Evolutionary conservation across 2,797 vertebrate species (phyloP), one percentile per base, ranked within the genome.

Genomic region (Chelon auratus): DNA sequence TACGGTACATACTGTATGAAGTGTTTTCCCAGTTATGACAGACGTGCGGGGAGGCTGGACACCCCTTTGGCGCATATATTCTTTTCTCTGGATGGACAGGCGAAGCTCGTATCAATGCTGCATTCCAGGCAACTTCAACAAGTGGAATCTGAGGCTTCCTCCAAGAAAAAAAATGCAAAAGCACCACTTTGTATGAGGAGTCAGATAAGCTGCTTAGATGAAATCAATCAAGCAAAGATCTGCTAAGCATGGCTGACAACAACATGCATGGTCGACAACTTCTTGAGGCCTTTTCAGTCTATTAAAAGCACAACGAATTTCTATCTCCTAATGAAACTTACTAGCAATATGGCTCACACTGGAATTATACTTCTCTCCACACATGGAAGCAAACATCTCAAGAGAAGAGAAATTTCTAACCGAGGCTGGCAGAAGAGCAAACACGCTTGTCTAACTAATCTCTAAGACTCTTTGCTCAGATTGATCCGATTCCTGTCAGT

Each of bases 11-110:
- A 81, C 78, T 33, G 30, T 33, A 33, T 33, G 78, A 68, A 83
- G 66, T 71, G 69, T 83, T 81, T 78, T 76, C 72, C 17, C 40
- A 22, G 65, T 63, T 60, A 20, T 56, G 67, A 81, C 63, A 73
- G 71, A 62, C 30, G 14, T 53, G 69, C 48, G 51, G 59, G 72
- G 68, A 78, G 76, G 75, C 75, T 4, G 51, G 61, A 79, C 63
- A 18, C 59, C 56, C 51, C 54, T 79, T 48, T 79, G 77, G 79
- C 77, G 61, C 45, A 3, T 36, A 36, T 60, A 61, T 75, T 78
- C 62, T 63, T 81, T 50, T 72, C 78, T 78, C 58, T 33, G 36
- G 81, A 72, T 53, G 67, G 54, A 37, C 72, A 73, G 63, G 75
- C 47, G 77, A 71, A 72, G 6, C 12, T 30, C 15, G 15, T 15